Base-by-base conservation (phyloP, 2,888 invertebrate species). In the Drosophila anomelani region DNA sequence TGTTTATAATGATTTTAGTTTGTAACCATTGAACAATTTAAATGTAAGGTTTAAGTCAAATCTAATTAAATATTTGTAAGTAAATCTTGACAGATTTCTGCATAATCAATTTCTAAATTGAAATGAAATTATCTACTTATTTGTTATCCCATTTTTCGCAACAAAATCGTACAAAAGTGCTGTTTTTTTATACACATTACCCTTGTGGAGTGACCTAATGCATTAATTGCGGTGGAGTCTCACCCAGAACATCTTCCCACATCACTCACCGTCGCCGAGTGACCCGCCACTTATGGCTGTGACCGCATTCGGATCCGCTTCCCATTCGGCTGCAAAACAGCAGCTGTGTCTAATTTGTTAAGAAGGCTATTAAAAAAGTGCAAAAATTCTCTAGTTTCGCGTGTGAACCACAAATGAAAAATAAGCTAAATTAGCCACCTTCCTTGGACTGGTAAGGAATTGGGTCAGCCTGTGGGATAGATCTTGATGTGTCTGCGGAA, bases 261-360 rank as follows among this genome's bases (percentile, higher is more conserved):
- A 84, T 80, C 67, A 80, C 72, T 81, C 78, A 81, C 51, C 17
- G 47, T 20, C 32, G 32, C 23, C 26, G 13, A 58, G 67, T 68
- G 68, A 68, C 68, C 55, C 53, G 55, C 34, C 64, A 54, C 44
- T 71, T 68, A 73, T 46, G 55, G 68, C 60, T 54, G 61, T 69
- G 68, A 56, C 66, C 75, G 70, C 61, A 68, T 63, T 58, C 63
- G 78, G 56, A 80, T 73, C 63, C 63, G 68, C 53, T 53, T 73
- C 63, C 76, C 47, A 58, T 68, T 71, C 63, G 41, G 41, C 47
- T 75, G 79, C 76, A 76, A 80, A 79, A 57, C 77, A 78, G 81
- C 87, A 84, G 87, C 87, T 76, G 75, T 67, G 54, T 74, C 80
- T 76, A 87, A 84, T 81, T 84, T 80, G 71, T 73, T 80, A 74